Conservation (phyloP, 2,888 invertebrate genomes). For the Malacosoma neustria region DNA sequence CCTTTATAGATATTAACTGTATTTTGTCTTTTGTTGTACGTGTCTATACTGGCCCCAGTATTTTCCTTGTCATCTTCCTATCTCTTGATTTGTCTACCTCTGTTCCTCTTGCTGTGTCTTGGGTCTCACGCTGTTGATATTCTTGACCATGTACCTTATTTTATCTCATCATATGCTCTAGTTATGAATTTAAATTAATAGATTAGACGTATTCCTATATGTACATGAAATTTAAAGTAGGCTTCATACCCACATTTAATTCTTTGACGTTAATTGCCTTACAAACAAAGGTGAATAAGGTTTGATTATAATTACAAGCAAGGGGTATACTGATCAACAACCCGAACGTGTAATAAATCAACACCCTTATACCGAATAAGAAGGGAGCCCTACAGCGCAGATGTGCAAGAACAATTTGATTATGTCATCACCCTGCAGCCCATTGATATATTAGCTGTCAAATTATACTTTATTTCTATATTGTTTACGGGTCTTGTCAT, state of each 20-base stretch:
- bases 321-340: conserved; percentile 43
- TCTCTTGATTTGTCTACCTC: too few relatives aligned
- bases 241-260: neutral
- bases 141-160: too few relatives aligned
- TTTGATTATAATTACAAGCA: neutral
- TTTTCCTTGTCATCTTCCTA: too few relatives aligned
- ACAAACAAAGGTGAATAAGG: neutral
- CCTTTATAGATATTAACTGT: too few relatives aligned
- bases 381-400: conserved; percentile 31
- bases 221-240: neutral
- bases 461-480: conserved; percentile 33
- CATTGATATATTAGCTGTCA: conserved; percentile 17
- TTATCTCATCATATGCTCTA: too few relatives aligned
- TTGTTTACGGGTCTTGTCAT: conserved; percentile 31
- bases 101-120: too few relatives aligned
- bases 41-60: too few relatives aligned
- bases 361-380: conserved; percentile 42
- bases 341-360: conserved; percentile 66
- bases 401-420: conserved; percentile 53
- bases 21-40: too few relatives aligned
- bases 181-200: too few relatives aligned
- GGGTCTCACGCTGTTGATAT: too few relatives aligned
- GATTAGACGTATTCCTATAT: neutral
- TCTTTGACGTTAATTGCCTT: neutral
- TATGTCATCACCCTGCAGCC: conserved; percentile 39